Evolutionary conservation across 2,113 vertebrate genomes (phyloP).

Genomic region (Chlorodrepanis virens): DNA sequence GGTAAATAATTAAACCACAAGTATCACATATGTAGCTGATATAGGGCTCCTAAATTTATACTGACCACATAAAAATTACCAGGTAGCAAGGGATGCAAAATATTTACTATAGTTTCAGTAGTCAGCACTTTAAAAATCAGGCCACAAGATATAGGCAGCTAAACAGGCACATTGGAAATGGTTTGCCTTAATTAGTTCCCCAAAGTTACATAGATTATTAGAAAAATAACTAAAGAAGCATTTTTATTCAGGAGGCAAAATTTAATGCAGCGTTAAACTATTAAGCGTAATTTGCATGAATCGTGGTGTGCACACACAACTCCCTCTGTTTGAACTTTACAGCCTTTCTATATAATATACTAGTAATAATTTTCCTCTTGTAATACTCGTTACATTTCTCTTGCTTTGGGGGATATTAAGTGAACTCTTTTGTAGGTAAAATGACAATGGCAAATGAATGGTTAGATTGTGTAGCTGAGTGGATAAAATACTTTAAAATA

Average conservation of each 20-base stretch:
- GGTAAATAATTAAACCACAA: not conserved
- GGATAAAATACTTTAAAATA: slow-evolving; percentile 50
- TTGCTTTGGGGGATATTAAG: slow-evolving; percentile 53
- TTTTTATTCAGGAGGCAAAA: slow-evolving; percentile 47
- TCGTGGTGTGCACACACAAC: not conserved
- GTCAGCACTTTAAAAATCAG: slow-evolving; percentile 26
- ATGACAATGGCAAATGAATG: slow-evolving; percentile 52
- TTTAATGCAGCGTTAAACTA: slow-evolving; percentile 29
- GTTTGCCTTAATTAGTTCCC: slow-evolving; percentile 44
- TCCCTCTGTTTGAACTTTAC: slow-evolving; percentile 22
- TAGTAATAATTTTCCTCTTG: not conserved
- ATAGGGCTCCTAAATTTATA: not conserved
- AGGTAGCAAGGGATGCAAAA: not conserved
- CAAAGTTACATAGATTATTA: slow-evolving; percentile 46
- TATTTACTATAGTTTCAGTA: not conserved
- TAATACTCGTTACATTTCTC: not conserved
- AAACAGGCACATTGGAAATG: not conserved
- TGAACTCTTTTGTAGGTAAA: slow-evolving; percentile 25
- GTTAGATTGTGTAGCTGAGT: slow-evolving; percentile 40
- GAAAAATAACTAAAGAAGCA: slow-evolving; percentile 49
- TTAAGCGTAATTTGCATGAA: not conserved
- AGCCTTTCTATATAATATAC: not conserved
- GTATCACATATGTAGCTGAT: not conserved
- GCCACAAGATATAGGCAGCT: not conserved
- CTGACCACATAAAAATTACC: not conserved